A percentile compares a stretch with the other conserved stretches of the same genome.
Conservation (phyloP, 2,797 vertebrate genomes). For the Fundulus diaphanus region DNA sequence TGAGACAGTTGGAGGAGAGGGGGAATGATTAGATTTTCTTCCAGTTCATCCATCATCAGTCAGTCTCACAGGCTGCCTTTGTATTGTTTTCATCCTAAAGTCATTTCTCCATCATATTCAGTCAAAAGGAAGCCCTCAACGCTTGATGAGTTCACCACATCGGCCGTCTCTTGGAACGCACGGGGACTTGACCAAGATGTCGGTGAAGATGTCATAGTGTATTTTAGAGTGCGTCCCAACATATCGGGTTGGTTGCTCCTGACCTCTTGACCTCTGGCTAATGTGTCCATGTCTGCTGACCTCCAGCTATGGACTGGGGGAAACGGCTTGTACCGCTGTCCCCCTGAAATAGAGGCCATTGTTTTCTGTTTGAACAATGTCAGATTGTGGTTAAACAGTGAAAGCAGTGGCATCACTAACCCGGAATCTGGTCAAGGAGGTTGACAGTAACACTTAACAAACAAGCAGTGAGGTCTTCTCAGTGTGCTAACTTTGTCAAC, state of each 20-base stretch:
- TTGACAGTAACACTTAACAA: not conserved
- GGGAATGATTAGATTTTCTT: slow-evolving; percentile 48
- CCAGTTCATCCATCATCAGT: slow-evolving; percentile 42
- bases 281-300: not conserved
- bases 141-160: not conserved
- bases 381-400: not conserved
- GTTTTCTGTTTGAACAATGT: not conserved
- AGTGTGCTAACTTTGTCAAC: not conserved
- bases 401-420: not conserved
- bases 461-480: not conserved
- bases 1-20: slow-evolving; percentile 8
- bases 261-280: not conserved
- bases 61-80: slow-evolving; percentile 38
- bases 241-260: not conserved
- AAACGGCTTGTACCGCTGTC: not conserved
- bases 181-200: not conserved
- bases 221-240: not conserved
- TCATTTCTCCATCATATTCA: slow-evolving; percentile 31
- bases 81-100: slow-evolving; percentile 2
- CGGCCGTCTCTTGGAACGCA: not conserved
- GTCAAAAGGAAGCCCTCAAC: slow-evolving; percentile 27
- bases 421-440: not conserved
- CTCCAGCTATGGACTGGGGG: not conserved
- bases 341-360: not conserved
- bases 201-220: not conserved